Evolutionary conservation across 1,140 invertebrate species (phyloP).

Genomic region (Drosophila persimilis): DNA sequence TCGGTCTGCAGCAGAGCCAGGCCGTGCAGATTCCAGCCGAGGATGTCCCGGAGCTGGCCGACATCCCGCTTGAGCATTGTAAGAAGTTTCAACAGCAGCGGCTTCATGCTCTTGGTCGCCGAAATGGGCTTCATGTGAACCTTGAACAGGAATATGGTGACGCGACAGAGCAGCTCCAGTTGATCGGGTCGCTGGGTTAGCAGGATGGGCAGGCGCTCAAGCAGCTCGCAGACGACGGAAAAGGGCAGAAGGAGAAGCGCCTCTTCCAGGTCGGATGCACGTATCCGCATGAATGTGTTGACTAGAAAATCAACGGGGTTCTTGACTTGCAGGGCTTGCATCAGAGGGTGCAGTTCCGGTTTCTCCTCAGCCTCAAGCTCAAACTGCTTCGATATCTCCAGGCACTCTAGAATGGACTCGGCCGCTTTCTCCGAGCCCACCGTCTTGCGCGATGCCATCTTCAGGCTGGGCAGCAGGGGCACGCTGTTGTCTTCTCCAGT

Average conservation of each 20-base stretch:
- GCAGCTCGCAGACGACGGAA: conserved; percentile 90
- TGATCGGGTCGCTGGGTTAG: conserved; percentile 87
- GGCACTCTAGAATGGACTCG: conserved; percentile 94
- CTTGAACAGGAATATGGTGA: conserved; percentile 91
- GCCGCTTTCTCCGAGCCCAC: conserved; percentile 95
- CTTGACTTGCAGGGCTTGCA: conserved; percentile 90
- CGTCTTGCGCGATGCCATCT: conserved; percentile 94
- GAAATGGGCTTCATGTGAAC: conserved; percentile 94
- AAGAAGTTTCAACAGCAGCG: conserved; percentile 85
- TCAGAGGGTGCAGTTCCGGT: conserved; percentile 87
- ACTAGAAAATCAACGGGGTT: conserved; percentile 92
- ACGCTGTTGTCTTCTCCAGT: conserved; percentile 88
- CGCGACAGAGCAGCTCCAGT: conserved; percentile 89
- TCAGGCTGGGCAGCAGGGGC: conserved; percentile 88
- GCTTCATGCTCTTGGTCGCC: conserved; percentile 87
- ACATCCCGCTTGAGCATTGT: conserved; percentile 60
- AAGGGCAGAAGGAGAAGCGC: conserved; percentile 94
- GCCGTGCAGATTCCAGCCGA: conserved; percentile 95
- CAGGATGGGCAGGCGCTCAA: conserved; percentile 88
- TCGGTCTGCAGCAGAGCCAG: conserved; percentile 90
- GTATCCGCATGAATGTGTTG: conserved; percentile 90
- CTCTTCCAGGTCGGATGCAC: conserved; percentile 94
- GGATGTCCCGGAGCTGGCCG: conserved; percentile 86
- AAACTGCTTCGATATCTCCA: conserved; percentile 91
- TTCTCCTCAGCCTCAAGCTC: conserved; percentile 84